Base-by-base conservation (phyloP, 1,140 invertebrate genomes). In the Drosophila serrata region DNA sequence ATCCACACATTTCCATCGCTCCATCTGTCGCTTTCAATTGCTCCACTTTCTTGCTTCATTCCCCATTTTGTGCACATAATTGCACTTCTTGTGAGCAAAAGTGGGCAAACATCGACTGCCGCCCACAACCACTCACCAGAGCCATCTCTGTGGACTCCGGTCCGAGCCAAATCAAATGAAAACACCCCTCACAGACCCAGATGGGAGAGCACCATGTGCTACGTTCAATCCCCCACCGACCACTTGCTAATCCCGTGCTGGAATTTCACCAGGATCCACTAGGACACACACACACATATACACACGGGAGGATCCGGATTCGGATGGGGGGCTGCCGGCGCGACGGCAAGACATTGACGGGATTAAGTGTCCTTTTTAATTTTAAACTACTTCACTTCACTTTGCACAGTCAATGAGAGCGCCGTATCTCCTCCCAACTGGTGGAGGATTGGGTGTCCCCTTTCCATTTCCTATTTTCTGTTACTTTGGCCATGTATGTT, bases 361-460 rank as follows among this genome's bases (percentile, higher is more conserved):
- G 85, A 90, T 90, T 84, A 75, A 85, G 81, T 90, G 85, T 90
- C 85, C 85, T 85, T 88, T 90, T 90, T 88, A 88, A 88, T 88
- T 88, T 90, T 81, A 79, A 88, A 88, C 78, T 84, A 88, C 85
- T 88, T 84, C 85, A 81, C 81, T 81, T 88, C 72, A 85, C 77
- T 88, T 77, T 87, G 70, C 81, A 75, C 84, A 88, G 79, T 77
- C 68, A 74, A 77, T 85, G 81, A 81, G 76, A 61, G 60, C 33
- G 57, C 51, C 61, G 49, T 62, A 13, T 9, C 40, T 13, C 7
- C 45, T 11, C 27, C 27, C 27, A 17, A 29, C 48, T 19, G 39
- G n/a, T 35, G n/a, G n/a, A n/a, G n/a, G n/a, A n/a, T 45, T 65
- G 33, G 43, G 65, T 63, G 51, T 55, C 48, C 22, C 22, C 42